Evolutionary conservation across 1,140 invertebrate genomes (phyloP), one percentile per base, ranked within the genome.

Genomic region (Drosophila baimaii): DNA sequence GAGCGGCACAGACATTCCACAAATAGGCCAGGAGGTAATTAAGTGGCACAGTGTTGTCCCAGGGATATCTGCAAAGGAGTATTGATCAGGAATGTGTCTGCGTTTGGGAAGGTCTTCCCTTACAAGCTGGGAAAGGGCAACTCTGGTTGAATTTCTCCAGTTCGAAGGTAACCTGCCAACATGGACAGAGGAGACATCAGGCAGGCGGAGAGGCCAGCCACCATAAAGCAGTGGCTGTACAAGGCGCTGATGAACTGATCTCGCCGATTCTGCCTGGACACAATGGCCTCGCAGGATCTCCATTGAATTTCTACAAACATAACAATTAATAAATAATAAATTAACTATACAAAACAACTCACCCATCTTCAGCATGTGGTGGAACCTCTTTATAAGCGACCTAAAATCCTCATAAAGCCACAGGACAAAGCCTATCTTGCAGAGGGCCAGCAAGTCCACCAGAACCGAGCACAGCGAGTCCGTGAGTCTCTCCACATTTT

Each of bases 111-210:
- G 31, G 8, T 35, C 29, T 31, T 19, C 17, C 25, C 7, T n/a
- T 47, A 83, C 80, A 78, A 39, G 37, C 80, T 77, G 27, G 81
- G 68, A 70, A 74, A 85, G 8, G 81, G 68, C n/a, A 77, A 52
- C 2, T 65, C 56, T 10, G 51, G 39, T 3, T 80, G 12, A 0
- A 49, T 0, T 25, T 46, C 12, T 3, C 64, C 64, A 1, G n/a
- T 49, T 15, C 19, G 35, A 8, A 41, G 37, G 49, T 55, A 62
- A 13, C 8, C 10, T 7, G 8, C n/a, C 5, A 61, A 0, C 52
- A 63, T 64, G 21, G 52, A 37, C 9, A 79, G 0, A n/a, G 69
- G 12, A 5, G 77, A 43, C 56, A 85, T 37, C 3, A 80, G n/a
- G 7, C 62, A 80, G 21, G 66, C 81, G 5, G 29, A 62, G 2